Base-by-base conservation (phyloP, 2,888 invertebrate genomes). In the Gerris lacustris region DNA sequence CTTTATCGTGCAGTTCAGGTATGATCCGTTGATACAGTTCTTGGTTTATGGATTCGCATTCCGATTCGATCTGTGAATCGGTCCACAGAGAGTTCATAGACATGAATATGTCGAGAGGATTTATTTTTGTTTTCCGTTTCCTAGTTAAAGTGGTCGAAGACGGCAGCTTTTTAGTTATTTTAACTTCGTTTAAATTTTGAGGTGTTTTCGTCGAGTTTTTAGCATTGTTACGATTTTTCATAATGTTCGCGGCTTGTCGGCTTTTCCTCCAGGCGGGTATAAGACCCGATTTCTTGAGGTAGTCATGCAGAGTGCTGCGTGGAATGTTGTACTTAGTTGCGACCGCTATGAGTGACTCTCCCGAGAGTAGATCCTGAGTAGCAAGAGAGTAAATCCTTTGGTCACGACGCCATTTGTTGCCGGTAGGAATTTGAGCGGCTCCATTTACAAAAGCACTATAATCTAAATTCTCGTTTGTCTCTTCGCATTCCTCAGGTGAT, bases 211-310 rank as follows among this genome's bases (percentile, higher is more conserved):
- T 11, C 15, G 9, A 11, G 15, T 9, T 15, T 15, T 11, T 11
- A 55, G 55, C 55, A 55, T 55, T 55, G 15, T 5, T 55, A 11
- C 55, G 55, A 5, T 55, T 55, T 55, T 55, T 55, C 55, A 55
- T 55, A 11, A 55, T 55, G 15, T 9, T 55, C 2, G 55, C 55
- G 15, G 55, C 55, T 55, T 55, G 43, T 66, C 66, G 17, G 17
- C 66, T 66, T 66, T 66, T 66, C 17, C 66, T 66, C 66, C 66
- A 66, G 17, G 66, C 66, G 9, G 66, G 66, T 4, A 66, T 17
- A 2, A 66, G 17, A 18, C 66, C 66, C 11, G 18, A 18, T 66
- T 66, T 66, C 17, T 66, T 66, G 7, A 66, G 11, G 17, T 66
- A 66, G 17, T 66, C 66, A 5, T 66, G 66, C 5, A 66, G 43